Base-by-base conservation (phyloP, 35 echinoderm and acorn worm species). In the Diadema setosum region DNA sequence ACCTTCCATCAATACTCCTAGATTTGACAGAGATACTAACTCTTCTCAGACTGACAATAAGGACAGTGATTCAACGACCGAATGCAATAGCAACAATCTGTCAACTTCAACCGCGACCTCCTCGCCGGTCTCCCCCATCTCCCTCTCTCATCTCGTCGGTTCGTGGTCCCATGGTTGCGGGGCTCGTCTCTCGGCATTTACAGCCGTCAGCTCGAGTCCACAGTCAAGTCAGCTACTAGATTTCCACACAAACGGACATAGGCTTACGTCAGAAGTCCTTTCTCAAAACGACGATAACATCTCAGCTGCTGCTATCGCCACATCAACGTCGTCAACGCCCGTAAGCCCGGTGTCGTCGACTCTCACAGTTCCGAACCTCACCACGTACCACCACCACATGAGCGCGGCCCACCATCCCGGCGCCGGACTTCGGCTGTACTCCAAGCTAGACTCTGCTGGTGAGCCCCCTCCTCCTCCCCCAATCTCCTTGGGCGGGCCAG, bases 151-250 rank as follows among this genome's bases (percentile, higher is more conserved):
- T 16, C 73, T 39, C 20, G 14, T 39, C 39, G 73, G 73, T 8
- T 42, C 35, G 3, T 78, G 73, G 73, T 78, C 73, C 29, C 73
- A 36, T 42, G 73, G 73, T 41, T 78, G 73, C 73, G 73, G 44
- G 73, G 73, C 73, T 35, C 73, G 73, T 41, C 44, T 78, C 73
- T 78, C 73, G 35, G 73, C 73, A 21, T 78, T 78, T 44, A 78
- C 73, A 33, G 73, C 73, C 73, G 73, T 78, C 37, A 78, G 24
- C 30, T 78, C 73, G n/a, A 42, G 24, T 41, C 33, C 35, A 9
- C 44, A 33, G 24, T 78, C 73, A 42, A 78, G 35, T 23, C 73
- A 78, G 5, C 11, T 34, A 42, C 73, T 78, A 33, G 73, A 41
- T 21, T 34, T 78, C 40, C 27, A 11, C 9, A n/a, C 9, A 9